Conservation (phyloP, 2,797 vertebrate genomes). For the Hipposideros larvatus region DNA sequence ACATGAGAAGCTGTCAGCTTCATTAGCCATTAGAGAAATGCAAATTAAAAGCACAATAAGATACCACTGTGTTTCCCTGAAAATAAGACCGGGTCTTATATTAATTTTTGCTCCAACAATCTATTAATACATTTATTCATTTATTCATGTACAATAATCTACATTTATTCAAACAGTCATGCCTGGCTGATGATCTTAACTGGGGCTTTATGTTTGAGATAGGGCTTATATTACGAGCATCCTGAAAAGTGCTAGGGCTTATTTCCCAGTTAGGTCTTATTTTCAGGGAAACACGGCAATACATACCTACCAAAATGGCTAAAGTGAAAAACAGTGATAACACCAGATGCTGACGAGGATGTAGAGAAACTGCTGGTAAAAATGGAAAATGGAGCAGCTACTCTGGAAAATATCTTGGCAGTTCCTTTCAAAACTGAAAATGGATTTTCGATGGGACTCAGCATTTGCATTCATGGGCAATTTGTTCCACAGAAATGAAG, state of each 20-base stretch:
- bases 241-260: too few relatives aligned
- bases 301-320: background rate
- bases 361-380: background rate
- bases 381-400: background rate
- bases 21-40: background rate
- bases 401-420: background rate
- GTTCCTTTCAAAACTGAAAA: constrained; percentile 19
- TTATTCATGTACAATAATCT: too few relatives aligned
- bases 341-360: fast-evolving
- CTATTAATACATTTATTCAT: too few relatives aligned
- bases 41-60: background rate
- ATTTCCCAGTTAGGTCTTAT: too few relatives aligned
- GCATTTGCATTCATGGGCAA: background rate
- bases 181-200: too few relatives aligned
- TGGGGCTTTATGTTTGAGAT: too few relatives aligned
- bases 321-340: background rate
- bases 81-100: too few relatives aligned
- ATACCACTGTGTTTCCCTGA: too few relatives aligned
- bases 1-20: background rate
- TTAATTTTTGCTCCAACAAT: too few relatives aligned
- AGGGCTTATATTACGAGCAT: too few relatives aligned
- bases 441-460: background rate
- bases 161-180: too few relatives aligned
- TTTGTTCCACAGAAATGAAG: constrained; percentile 6
- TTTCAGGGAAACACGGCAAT: too few relatives aligned